Conservation (phyloP, 1,140 invertebrate species). For the Spodoptera litura region DNA sequence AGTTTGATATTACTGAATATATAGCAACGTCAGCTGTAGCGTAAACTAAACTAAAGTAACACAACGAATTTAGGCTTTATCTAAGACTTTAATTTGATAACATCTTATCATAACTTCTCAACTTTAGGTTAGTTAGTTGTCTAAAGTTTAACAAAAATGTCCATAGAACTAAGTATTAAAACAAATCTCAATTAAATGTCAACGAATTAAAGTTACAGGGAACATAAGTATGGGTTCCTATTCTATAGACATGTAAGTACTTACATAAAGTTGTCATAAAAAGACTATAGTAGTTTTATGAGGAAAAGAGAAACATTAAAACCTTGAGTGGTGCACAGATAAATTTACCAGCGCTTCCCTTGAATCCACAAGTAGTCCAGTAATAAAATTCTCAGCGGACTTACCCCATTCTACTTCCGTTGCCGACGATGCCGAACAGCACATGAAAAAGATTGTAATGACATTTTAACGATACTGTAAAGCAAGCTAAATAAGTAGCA, state of each 20-base stretch:
- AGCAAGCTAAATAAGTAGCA: conserved; percentile 61
- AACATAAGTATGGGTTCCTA: neutral
- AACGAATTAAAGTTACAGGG: neutral
- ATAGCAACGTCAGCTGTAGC: conserved; percentile 71
- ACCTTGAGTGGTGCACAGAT: conserved; percentile 47
- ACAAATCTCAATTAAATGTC: neutral
- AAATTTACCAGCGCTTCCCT: conserved; percentile 54
- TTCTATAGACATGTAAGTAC: conserved; percentile 26
- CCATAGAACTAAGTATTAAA: too few species aligned
- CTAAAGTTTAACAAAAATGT: too few species aligned
- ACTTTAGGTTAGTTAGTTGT: too few species aligned
- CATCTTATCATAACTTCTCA: too few species aligned
- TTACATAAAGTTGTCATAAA: conserved; percentile 54
- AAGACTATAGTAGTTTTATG: conserved; percentile 52
- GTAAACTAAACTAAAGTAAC: conserved; percentile 51
- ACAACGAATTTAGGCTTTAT: neutral
- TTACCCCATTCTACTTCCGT: conserved; percentile 85
- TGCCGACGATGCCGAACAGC: conserved; percentile 60
- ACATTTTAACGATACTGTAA: conserved; percentile 76
- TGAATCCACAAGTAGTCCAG: conserved; percentile 74
- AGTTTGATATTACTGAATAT: conserved; percentile 67
- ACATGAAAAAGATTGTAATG: conserved; percentile 78
- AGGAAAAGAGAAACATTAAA: conserved; percentile 54
- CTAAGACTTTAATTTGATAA: neutral
- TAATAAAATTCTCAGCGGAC: conserved; percentile 70